These are phyloP conservation scores for Synergus umbraculus DNA, from an alignment of 2,888 invertebrate species.

Conservation along the genomic window DNA sequence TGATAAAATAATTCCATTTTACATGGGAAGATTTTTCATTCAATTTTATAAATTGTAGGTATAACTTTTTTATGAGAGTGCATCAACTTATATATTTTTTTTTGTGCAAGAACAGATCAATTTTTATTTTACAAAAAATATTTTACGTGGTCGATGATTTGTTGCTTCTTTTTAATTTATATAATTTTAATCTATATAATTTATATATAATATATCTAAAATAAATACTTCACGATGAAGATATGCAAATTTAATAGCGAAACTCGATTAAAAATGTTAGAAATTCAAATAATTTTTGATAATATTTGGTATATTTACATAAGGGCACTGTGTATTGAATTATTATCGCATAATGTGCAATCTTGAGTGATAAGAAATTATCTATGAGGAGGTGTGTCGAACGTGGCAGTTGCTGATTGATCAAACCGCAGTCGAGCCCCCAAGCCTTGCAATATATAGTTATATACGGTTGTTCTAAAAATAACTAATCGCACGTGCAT, in stretches of 20 bases:
- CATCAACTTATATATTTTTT: not conserved
- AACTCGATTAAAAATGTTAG: constrained; percentile 1
- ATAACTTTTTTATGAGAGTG: not conserved
- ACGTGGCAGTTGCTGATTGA: constrained; percentile 62
- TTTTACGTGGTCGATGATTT: no score
- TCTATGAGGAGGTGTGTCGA: constrained; percentile 63
- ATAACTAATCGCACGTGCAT: not conserved
- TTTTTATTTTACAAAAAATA: not conserved
- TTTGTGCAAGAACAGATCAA: not conserved
- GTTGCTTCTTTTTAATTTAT: no score
- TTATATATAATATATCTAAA: no score
- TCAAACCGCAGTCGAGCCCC: constrained; percentile 64
- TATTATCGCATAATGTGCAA: not conserved
- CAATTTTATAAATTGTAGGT: not conserved
- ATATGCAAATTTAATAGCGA: not conserved
- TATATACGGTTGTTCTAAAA: constrained; percentile 12
- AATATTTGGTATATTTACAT: not conserved
- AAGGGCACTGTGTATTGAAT: not conserved
- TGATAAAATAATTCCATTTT: not conserved
- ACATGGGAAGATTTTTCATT: not conserved
- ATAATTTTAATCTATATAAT: no score
- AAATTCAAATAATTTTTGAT: constrained; percentile 54
- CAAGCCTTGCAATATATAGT: constrained; percentile 31
- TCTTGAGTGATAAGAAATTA: constrained; percentile 28
- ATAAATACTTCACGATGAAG: no score